Base-by-base conservation (phyloP, 2,888 invertebrate species). In the Drosophila diplacantha region DNA sequence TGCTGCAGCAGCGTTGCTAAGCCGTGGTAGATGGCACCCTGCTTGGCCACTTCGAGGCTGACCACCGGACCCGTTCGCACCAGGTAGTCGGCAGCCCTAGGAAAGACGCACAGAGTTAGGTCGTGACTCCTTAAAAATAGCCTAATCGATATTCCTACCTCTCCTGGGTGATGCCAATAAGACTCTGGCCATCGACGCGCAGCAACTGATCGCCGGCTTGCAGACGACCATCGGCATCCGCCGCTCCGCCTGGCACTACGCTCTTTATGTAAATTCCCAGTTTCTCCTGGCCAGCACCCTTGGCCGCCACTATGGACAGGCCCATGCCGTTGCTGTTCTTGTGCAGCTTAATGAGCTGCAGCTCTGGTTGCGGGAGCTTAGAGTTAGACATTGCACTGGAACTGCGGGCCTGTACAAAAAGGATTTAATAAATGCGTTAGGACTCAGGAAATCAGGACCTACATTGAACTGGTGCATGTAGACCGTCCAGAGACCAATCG, bases 201-300 rank as follows among this genome's bases (percentile, higher is more conserved):
- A 99, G 89, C 73, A 99, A 90, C 88, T 99, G 99, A 90, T 99
- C 99, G 14, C 99, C 99, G 69, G 98, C 97, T 81, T 96, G 95
- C 60, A 99, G 90, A 50, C 98, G 91, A 1, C 98, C 98, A 90
- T 99, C 98, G 59, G 94, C 93, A 86, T 96, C 96, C 4, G 96
- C 96, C 60, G 96, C 96, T 38, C 96, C 96, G 56, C 96, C 97
- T 65, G 96, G 93, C 37, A 99, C 98, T 29, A 99, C 98, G 20
- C 98, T 98, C 90, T 99, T 99, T 72, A 99, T 97, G 90, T 99
- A 99, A 87, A 99, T 99, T 44, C 99, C 99, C 67, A 97, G 90
- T 78, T 96, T 93, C 81, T 92, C 92, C 85, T 95, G 94, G 5
- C 93, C 93, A 50, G 93, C 92, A 24, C 94, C 94, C 92, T 97